Evolutionary conservation across 2,797 vertebrate genomes (phyloP), one percentile per base, ranked within the genome.

Genomic region (Gymnodraco acuticeps): DNA sequence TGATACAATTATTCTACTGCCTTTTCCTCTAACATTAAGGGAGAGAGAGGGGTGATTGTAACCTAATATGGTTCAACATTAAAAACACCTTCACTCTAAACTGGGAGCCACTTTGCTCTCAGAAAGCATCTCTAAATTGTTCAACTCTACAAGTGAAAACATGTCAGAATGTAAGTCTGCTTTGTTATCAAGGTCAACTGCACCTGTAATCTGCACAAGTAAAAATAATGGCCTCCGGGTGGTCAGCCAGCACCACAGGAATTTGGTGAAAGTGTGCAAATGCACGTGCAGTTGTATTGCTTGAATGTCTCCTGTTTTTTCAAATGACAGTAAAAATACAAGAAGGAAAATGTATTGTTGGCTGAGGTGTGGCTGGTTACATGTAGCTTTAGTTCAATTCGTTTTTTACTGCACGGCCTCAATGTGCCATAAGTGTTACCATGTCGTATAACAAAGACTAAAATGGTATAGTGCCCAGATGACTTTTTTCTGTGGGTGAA

Each of bases 291-390:
- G 64, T 63, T 62, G 51, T 45, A 82, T 47, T 60, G 47, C 41
- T 77, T 78, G 80, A 50, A 82, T 77, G 67, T 67, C 82, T 73
- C 64, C 13, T 15, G 61, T 82, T 82, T 76, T 83, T 60, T 82
- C 62, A 80, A 79, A 84, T 77, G 88, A 70, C 42, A 60, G 58
- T 71, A 46, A 58, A 69, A 42, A 77, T 71, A 31, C 56, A 81
- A 66, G 72, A 50, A 67, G 55, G 43, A 14, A 72, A 68, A 81
- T 43, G 23, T 67, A 60, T 64, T 63, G 52, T 67, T 80, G 58
- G 54, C 16, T 61, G 10, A 79, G 45, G 52, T 54, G 47, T 43
- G 15, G 45, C 27, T 10, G 51, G 13, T 2, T 23, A 23, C 33
- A 48, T 50, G 45, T 10, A 11, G n/a, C 50, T 52, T 14, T 3